Evolutionary conservation across 1,140 invertebrate species (phyloP), one percentile per base, ranked within the genome.

Genomic region (Acyrthosiphon pisum): DNA sequence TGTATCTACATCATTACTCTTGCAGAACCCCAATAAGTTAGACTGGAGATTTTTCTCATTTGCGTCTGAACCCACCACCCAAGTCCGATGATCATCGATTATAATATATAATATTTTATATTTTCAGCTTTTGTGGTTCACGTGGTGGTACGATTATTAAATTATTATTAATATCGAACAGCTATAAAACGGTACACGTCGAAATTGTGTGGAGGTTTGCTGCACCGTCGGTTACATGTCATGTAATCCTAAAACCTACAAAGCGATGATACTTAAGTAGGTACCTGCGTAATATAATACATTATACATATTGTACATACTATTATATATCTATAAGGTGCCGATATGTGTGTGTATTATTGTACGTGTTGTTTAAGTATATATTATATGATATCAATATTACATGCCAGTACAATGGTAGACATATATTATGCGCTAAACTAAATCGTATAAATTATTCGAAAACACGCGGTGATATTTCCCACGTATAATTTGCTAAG

Each of bases 181-280:
- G n/a, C 60, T 30, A 2, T 30, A n/a, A 68, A n/a, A 68, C 14
- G n/a, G 14, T n/a, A n/a, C 60, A 76, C 60, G n/a, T 76, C 14
- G 18, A 76, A 76, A 76, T 76, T 14, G 60, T n/a, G 30, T n/a
- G 60, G n/a, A 76, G n/a, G 11, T 76, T 76, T 22, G 0, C 20
- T 18, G 26, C 30, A 68, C 30, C 30, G 26, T 68, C 26, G 30
- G 30, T 68, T 68, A 46, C 26, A 68, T 68, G 30, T 14, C 60
- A 76, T n/a, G 60, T 76, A 76, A 76, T 76, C 60, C 60, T 76
- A 76, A 76, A 76, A 76, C 60, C n/a, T 76, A 76, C 60, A 76
- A 76, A 76, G 30, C 60, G 60, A 76, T 6, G n/a, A 76, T 76
- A 76, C 60, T n/a, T 76, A 76, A 20, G 30, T n/a, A 60, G 56